These are phyloP conservation scores for Petroica traversi DNA, from an alignment of 2,113 vertebrate species.

Conservation along the genomic window DNA sequence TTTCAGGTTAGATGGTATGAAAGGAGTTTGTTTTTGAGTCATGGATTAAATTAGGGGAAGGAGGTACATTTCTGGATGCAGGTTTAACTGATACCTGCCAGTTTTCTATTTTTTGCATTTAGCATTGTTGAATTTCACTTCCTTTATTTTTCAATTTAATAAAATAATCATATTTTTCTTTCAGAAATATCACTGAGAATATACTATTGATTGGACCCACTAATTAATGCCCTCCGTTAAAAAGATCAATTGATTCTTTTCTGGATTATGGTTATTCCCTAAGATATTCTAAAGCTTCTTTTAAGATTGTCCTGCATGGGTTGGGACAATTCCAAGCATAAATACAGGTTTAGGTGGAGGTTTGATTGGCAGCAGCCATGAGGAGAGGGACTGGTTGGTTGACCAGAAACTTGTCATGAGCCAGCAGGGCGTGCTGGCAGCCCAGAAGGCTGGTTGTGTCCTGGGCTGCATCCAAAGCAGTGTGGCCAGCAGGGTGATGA, in stretches of 20 bases:
- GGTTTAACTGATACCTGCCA: not conserved
- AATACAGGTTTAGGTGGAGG: not conserved
- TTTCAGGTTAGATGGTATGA: not conserved
- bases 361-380: not conserved
- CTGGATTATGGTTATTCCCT: not conserved
- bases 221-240: not conserved
- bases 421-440: not conserved
- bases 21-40: not conserved
- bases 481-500: not conserved
- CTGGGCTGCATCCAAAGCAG: not conserved
- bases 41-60: not conserved
- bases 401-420: not conserved
- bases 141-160: not conserved
- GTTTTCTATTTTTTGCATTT: not conserved
- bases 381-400: not conserved
- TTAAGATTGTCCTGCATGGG: not conserved
- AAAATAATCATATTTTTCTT: not conserved
- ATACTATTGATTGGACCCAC: not conserved
- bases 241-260: not conserved
- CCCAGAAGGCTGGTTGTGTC: not conserved
- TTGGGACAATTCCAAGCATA: not conserved
- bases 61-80: not conserved
- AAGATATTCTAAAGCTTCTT: not conserved
- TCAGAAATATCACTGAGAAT: not conserved
- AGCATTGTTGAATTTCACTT: not conserved